Evolutionary conservation across 2,113 vertebrate genomes (phyloP), one percentile per base, ranked within the genome.

Genomic region (Nymphicus hollandicus): DNA sequence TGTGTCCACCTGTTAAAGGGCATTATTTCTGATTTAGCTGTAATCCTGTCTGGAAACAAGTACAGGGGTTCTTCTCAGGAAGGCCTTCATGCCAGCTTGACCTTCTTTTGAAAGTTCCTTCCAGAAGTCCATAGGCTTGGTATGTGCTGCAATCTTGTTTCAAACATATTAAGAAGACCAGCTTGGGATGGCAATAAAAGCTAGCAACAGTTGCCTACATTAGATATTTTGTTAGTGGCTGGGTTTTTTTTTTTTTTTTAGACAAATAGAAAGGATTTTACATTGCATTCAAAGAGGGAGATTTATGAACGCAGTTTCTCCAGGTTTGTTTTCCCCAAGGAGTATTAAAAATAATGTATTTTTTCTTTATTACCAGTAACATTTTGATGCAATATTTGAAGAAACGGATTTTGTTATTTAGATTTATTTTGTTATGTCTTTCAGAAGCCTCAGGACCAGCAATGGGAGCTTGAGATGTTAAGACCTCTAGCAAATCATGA

Each of bases 91-190:
- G 61, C 94, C 83, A 78, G 53, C 41, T 55, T 91, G 53, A 78
- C 68, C 91, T 81, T 97, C 81, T 93, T 93, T 91, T 77, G 25
- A 68, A 72, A 86, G 15, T 92, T 94, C 63, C 90, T 35, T 83
- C 78, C 79, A 89, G 47, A n/a, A 35, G 35, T 86, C 56, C 31
- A 33, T 66, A 60, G 39, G n/a, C 61, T 93, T 80, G 43, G 20
- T 35, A 10, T 37, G n/a, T 50, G 13, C 72, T 61, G n/a, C n/a
- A 90, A 46, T 92, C n/a, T 86, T 63, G 71, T 52, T 74, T 88
- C 82, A 61, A 55, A 91, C 79, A 87, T 37, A 78, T 5, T 17
- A 43, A 20, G 46, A 78, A 58, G 16, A 79, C 44, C 60, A 61
- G 7, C 50, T 82, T 14, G 49, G 58, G 28, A 20, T 85, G 76